A percentile compares a stretch with the other conserved stretches of the same genome.
phyloP scores from a whole-genome alignment of 2,797 vertebrate species.

The Simalia tracyae region DNA sequence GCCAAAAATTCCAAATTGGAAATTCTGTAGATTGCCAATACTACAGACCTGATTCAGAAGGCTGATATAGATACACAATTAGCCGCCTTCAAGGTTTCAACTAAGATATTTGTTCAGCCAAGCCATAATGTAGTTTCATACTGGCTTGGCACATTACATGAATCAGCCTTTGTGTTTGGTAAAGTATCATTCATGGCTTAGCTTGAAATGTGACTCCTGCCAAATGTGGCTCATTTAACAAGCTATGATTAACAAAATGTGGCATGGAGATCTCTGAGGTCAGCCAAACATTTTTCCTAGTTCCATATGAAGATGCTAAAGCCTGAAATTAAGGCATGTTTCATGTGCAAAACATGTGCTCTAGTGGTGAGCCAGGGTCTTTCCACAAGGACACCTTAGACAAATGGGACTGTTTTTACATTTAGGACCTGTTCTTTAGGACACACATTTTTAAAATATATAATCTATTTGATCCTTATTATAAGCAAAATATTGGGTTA shows the following conservation, averaged over 20 bases:
- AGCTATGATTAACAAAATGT: neutral
- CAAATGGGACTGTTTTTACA: too few species aligned
- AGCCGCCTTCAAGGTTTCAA: neutral
- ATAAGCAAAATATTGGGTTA: neutral
- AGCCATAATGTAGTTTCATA: neutral
- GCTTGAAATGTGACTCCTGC: neutral
- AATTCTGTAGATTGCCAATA: neutral
- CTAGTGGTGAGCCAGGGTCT: neutral
- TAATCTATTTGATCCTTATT: neutral
- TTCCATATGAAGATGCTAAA: neutral
- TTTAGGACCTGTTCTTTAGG: neutral
- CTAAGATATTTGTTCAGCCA: neutral
- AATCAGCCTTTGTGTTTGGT: neutral
- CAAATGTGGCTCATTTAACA: neutral
- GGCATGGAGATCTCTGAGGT: neutral
- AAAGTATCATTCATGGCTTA: neutral
- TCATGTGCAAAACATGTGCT: neutral
- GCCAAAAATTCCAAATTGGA: neutral
- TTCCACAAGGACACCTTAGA: neutral
- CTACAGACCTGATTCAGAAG: neutral
- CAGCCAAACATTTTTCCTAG: neutral
- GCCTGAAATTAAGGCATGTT: neutral
- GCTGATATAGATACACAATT: neutral
- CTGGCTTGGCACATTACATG: neutral
- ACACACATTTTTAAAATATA: neutral